phyloP scores from a whole-genome alignment of 64 coral and sea anemone species.

The Dendronephthya gigantea region DNA sequence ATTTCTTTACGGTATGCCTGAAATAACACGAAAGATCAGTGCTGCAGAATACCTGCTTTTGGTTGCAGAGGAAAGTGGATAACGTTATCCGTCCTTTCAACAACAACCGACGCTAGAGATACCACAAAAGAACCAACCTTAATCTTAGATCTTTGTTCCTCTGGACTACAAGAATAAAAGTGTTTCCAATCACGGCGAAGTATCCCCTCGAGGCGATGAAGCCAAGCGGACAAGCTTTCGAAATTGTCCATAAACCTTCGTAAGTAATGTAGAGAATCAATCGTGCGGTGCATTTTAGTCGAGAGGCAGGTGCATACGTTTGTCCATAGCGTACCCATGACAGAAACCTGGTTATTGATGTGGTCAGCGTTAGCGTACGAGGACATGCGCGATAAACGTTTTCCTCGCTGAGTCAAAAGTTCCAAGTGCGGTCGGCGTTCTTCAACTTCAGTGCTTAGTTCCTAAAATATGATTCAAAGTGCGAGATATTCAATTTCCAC shows the following conservation, averaged over 20 bases:
- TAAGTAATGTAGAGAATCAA: conserved; percentile 50
- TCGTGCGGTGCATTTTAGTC: conserved; percentile 46
- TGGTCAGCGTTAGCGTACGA: conserved; percentile 71
- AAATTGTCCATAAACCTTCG: conserved; percentile 51
- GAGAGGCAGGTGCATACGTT: conserved; percentile 70
- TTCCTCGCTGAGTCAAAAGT: conserved; percentile 49
- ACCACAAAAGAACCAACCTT: no score
- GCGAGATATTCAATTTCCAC: neutral
- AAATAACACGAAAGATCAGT: neutral
- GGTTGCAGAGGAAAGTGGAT: no score
- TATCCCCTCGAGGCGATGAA: conserved; percentile 56
- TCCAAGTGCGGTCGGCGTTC: conserved; percentile 72
- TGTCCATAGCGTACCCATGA: conserved; percentile 55
- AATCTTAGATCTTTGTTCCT: conserved; percentile 72
- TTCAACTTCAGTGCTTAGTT: conserved; percentile 57
- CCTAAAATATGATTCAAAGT: conserved; percentile 22
- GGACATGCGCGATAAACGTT: conserved; percentile 46
- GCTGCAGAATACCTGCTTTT: neutral
- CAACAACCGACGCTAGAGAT: neutral
- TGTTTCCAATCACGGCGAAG: conserved; percentile 72
- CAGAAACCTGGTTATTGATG: conserved; percentile 63
- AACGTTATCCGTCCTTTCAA: no score
- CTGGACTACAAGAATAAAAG: conserved; percentile 72
- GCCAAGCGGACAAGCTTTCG: conserved; percentile 55
- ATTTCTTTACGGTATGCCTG: conserved; percentile 87